phyloP scores from a whole-genome alignment of 2,888 invertebrate genomes.

The Dasypolia templi region DNA sequence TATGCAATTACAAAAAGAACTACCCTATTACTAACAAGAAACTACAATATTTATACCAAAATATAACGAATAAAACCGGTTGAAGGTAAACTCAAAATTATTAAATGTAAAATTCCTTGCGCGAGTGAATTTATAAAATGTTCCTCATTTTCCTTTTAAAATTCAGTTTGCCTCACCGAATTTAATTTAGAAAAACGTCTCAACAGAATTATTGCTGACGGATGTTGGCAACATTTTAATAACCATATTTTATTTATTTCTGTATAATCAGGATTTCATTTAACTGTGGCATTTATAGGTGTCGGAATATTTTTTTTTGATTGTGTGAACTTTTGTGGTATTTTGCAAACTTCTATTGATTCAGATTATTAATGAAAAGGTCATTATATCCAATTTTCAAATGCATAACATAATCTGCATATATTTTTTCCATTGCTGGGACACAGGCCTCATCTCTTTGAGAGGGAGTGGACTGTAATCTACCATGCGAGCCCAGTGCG shows the following conservation, averaged over 20 bases:
- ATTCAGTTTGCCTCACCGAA: slow-evolving; percentile 56
- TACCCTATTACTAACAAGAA: not conserved
- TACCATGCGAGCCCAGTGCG: no score
- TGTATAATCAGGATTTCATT: not conserved
- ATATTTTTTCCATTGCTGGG: no score
- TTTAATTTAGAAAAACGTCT: slow-evolving; percentile 49
- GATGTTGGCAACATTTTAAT: slow-evolving; percentile 21
- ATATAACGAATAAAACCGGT: not conserved
- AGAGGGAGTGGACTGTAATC: no score
- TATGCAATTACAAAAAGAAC: not conserved
- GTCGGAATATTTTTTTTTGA: not conserved
- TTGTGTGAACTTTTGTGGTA: not conserved
- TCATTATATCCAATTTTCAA: no score
- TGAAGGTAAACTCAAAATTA: slow-evolving; percentile 13
- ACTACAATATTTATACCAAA: not conserved
- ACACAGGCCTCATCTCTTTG: no score
- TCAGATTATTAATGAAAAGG: not conserved
- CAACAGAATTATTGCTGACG: slow-evolving; percentile 26
- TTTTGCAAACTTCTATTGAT: not conserved
- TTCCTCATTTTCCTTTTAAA: slow-evolving; percentile 65
- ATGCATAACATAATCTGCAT: not conserved
- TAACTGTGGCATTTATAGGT: not conserved
- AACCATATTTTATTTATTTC: slow-evolving; percentile 15
- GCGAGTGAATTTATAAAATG: slow-evolving; percentile 57
- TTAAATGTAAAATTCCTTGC: slow-evolving; percentile 19